Base-by-base conservation (phyloP, 2,113 vertebrate species). In the Myrmecobius fasciatus region DNA sequence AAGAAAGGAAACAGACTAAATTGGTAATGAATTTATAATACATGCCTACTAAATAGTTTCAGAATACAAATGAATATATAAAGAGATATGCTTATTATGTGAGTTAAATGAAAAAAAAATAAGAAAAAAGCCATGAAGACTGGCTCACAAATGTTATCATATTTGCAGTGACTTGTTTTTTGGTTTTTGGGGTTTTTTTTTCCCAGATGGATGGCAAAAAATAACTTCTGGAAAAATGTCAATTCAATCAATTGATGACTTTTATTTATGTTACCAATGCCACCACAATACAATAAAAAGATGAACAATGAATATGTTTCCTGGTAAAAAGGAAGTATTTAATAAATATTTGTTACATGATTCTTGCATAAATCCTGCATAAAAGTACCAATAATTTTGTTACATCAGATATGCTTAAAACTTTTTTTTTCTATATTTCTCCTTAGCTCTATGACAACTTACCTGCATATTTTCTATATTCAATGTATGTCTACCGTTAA, bases 51-150 rank as follows among this genome's bases (percentile, higher is more conserved):
- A 67, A 43, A 17, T 49, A 6, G 28, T 24, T 91, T 93, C 95
- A 96, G 54, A 31, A 52, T 47, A 90, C 25, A 3, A 28, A 89
- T 92, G 92, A 93, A 43, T 94, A 94, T 93, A 67, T 51, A 53
- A 93, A 91, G 3, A 14, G 60, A 92, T n/a, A n/a, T 52, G 47
- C 56, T 89, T 43, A 14, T 96, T 26, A 89, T 89, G 22, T 89
- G 9, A 89, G 88, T 25, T 25, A 89, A 89, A 48, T 48, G 25
- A 0, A 89, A 25, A 60, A 60, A 60, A 36, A 25, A 3, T 8
- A 56, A 60, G 26, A 60, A 60, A 60, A 60, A 56, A 53, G 17
- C 52, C 25, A 56, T 28, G 26, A 56, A 60, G 9, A 60, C 10
- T 31, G 10, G 28, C 3, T 0, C 11, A 12, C 28, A 11, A 36